Base-by-base conservation (phyloP, 2,888 invertebrate species). In the Thereva unica region DNA sequence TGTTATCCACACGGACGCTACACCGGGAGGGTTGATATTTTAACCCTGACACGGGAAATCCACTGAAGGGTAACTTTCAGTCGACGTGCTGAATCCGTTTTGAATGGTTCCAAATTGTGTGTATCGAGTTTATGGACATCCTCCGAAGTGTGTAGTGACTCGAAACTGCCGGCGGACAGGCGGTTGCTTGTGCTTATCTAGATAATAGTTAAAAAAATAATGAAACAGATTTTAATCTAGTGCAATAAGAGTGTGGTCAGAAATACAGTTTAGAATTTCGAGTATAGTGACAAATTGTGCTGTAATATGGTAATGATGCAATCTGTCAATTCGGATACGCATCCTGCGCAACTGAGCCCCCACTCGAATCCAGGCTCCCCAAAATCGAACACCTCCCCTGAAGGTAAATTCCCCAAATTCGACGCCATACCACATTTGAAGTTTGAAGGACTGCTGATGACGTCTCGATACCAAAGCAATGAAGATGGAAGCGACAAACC, bases 221-320 rank as follows among this genome's bases (percentile, higher is more conserved):
- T 23, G 23, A 23, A 23, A 23, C 23, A 23, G 23, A 23, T 23
- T 23, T 23, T 23, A 23, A 23, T 23, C 23, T 23, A 23, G 23
- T 23, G 23, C 23, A 23, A 23, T 23, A 23, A 23, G 23, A 23
- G 23, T 23, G 23, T 23, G 23, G 2, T 23, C 23, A 23, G 23
- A 23, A 23, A 23, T 23, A 23, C 23, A 23, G 23, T 23, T 23
- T 2, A 23, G 23, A 23, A 23, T 23, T 23, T 23, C 23, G 23
- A 23, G 23, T 23, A 23, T 23, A 23, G 23, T 23, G 52, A 38
- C 23, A 41, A 55, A 35, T 35, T 23, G n/a, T n/a, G 50, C 56
- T 23, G 42, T 70, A 70, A 66, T 73, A 81, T 81, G 81, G 81
- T 81, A 76, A 81, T 81, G 81, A 74, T 81, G 74, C 81, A 80